Conservation (phyloP, 2,888 invertebrate genomes). For the Pediacus dermestoides region DNA sequence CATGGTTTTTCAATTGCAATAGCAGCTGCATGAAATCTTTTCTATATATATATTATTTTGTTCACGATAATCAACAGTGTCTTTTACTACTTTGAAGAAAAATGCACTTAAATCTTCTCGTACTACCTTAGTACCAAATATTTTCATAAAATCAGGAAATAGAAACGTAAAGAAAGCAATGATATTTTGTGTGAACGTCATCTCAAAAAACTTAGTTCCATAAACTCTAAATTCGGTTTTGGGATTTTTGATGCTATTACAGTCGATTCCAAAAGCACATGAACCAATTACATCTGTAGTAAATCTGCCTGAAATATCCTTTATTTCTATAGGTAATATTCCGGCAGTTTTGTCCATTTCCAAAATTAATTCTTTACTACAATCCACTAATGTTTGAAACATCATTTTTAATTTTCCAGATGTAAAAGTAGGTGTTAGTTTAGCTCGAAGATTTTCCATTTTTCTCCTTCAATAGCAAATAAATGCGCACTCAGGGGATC, state of each 20-base stretch:
- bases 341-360: conserved; percentile 18
- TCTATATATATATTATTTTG: conserved; percentile 40
- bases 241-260: conserved; percentile 53
- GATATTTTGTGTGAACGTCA: background rate
- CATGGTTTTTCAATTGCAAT: conserved; percentile 46
- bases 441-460: conserved; percentile 47
- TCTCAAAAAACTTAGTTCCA: too few species aligned
- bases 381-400: conserved; percentile 34
- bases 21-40: conserved; percentile 54
- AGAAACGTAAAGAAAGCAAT: too few species aligned
- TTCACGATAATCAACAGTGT: conserved; percentile 46
- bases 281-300: conserved; percentile 55
- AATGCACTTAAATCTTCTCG: conserved; percentile 20
- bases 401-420: conserved; percentile 41
- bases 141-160: conserved; percentile 11
- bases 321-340: conserved; percentile 40
- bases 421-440: conserved; percentile 40
- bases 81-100: conserved; percentile 36
- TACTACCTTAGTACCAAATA: conserved; percentile 7
- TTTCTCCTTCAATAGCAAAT: conserved; percentile 37
- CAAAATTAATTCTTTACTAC: conserved; percentile 11
- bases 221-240: too few species aligned
- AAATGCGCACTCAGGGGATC: conserved; percentile 39
- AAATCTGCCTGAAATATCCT: conserved; percentile 47
- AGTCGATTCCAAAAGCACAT: conserved; percentile 58